phyloP scores from a whole-genome alignment of 2,113 vertebrate species.

The Sus scrofa region DNA sequence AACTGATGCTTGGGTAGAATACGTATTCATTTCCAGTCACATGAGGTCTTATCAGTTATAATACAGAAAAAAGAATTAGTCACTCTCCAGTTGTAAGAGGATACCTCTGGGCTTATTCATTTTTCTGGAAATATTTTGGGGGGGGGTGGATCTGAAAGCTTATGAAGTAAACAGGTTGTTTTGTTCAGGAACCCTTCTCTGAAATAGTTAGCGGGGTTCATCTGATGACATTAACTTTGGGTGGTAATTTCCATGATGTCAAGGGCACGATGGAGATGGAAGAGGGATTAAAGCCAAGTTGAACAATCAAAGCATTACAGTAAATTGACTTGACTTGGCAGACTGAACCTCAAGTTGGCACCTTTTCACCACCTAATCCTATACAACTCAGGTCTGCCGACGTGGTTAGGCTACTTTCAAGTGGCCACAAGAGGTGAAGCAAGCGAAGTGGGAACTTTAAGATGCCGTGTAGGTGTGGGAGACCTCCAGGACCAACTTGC shows the following conservation, averaged over 20 bases:
- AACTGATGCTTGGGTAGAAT: slow-evolving; percentile 72
- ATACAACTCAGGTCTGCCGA: slow-evolving; percentile 84
- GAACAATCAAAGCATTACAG: slow-evolving; percentile 86
- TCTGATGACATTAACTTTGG: slow-evolving; percentile 88
- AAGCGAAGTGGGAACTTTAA: slow-evolving; percentile 89
- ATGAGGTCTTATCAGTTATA: slow-evolving; percentile 70
- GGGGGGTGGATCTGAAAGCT: slow-evolving; percentile 61
- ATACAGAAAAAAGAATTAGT: slow-evolving; percentile 80
- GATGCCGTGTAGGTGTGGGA: slow-evolving; percentile 85
- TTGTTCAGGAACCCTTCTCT: slow-evolving; percentile 82
- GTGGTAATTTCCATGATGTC: slow-evolving; percentile 90
- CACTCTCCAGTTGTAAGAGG: slow-evolving; percentile 76
- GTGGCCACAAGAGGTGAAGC: slow-evolving; percentile 81
- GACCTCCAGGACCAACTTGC: slow-evolving; percentile 87
- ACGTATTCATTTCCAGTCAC: slow-evolving; percentile 74
- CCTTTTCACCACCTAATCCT: slow-evolving; percentile 85
- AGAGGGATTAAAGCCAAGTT: slow-evolving; percentile 86
- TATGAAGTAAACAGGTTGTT: slow-evolving; percentile 81
- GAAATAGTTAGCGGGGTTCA: slow-evolving; percentile 87
- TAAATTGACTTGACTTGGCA: slow-evolving; percentile 89
- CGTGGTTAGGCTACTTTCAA: slow-evolving; percentile 80
- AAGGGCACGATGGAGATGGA: slow-evolving; percentile 89
- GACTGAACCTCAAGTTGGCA: slow-evolving; percentile 83
- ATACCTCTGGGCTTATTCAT: slow-evolving; percentile 76
- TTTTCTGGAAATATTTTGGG: slow-evolving; percentile 72